These are phyloP conservation scores for Cephus sareptanus DNA, from an alignment of 2,888 invertebrate genomes.

Conservation along the genomic window DNA sequence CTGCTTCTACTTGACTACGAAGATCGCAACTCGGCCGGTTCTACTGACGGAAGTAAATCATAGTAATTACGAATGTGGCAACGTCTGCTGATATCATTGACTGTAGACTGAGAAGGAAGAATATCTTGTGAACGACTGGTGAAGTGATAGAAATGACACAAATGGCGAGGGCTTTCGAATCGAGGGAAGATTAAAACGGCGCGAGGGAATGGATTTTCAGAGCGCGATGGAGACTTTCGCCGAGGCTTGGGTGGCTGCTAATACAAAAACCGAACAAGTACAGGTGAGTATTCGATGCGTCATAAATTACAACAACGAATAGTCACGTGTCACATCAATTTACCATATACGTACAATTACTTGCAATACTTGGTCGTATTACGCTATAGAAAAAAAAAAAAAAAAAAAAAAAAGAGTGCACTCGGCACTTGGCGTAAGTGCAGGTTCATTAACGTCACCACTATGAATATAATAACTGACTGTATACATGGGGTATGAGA, in stretches of 20 bases:
- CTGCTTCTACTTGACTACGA: not conserved
- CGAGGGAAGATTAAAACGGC: conserved; percentile 35
- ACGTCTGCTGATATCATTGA: not conserved
- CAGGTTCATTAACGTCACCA: not conserved
- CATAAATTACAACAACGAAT: conserved; percentile 17
- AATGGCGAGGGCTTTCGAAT: conserved; percentile 46
- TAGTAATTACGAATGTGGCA: not conserved
- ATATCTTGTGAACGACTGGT: not conserved
- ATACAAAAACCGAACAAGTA: conserved; percentile 72
- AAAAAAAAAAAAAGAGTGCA: not conserved
- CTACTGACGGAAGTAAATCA: not conserved
- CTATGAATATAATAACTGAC: conserved; percentile 1
- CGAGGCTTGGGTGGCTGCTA: conserved; percentile 96
- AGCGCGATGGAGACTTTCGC: conserved; percentile 99
- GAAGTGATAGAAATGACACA: conserved; percentile 12
- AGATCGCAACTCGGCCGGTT: not conserved
- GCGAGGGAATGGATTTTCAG: conserved; percentile 89
- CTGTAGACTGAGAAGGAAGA: not conserved
- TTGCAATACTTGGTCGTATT: no score
- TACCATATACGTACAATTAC: not conserved
- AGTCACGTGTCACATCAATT: not conserved
- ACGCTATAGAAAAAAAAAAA: no score
- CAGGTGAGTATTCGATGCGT: conserved; percentile 48
- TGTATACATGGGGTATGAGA: conserved; percentile 5
- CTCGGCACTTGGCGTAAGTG: not conserved